Base-by-base conservation (phyloP, 2,888 invertebrate genomes). In the Eudasyphora cyanicolor region DNA sequence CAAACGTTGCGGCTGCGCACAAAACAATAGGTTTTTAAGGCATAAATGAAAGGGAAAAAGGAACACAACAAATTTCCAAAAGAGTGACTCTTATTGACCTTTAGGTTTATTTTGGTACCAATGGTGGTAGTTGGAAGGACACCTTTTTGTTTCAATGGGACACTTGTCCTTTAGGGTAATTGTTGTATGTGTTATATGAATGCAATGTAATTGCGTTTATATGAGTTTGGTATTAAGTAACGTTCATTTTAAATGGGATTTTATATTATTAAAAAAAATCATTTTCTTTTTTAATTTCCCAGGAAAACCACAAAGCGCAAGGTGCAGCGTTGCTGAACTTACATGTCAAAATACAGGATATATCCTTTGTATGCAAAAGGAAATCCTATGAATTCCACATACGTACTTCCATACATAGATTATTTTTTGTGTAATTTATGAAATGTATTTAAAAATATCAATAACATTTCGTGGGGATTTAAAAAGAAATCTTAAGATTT, bases 1-100 rank as follows among this genome's bases (percentile, higher is more conserved):
- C 84, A 86, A 82, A 71, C 76, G 84, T 79, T 86, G 85, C 85
- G 87, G 80, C 86, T 86, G 86, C 86, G 86, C 81, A 86, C 73
- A 75, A 57, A 54, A 76, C 70, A 79, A 76, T 14, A 14, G 27
- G 14, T 27, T 24, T 54, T 21, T 5, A 32, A 62, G 21, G 2
- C n/a, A n/a, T n/a, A 81, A 78, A 75, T 42, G 51, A 69, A 64
- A 76, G n/a, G 38, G 29, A 77, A 76, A 64, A 67, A 38, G 24
- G 32, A 45, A 45, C 32, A 64, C 27, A 83, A 42, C 42, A 42
- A 67, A 71, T 51, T 35, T 78, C 35, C 57, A 64, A 64, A 71
- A 38, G 70, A 57, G 49, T 64, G 74, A 70, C 67, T 83, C n/a
- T n/a, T n/a, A 51, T 76, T 81, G 81, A 84, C 84, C 81, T 81